Evolutionary conservation across 1,140 invertebrate genomes (phyloP), one percentile per base, ranked within the genome.

Genomic region (Coptotermes formosanus): DNA sequence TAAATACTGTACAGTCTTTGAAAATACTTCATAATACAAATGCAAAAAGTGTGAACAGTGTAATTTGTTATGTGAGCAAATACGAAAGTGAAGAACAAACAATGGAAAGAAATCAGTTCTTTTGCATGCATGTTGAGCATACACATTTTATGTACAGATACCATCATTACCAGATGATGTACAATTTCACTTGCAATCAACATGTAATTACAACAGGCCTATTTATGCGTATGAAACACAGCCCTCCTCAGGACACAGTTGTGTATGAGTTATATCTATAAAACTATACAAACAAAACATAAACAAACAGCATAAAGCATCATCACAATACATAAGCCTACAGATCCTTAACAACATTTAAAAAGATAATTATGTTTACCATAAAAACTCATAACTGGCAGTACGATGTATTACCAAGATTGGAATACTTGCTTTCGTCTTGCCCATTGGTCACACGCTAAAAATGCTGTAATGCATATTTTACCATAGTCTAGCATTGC

Each of bases 181-280:
- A 75, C 64, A 75, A 75, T n/a, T 8, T 12, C 8, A 30, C 8
- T 75, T 75, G 25, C n/a, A 30, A 75, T 30, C n/a, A 75, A 75
- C 64, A 75, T 30, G 64, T 75, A 75, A 25, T 75, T 75, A 75
- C 64, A 75, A 75, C n/a, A 14, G n/a, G 30, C n/a, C 25, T 75
- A 75, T 75, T 75, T 75, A 75, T 75, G n/a, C 64, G 30, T 75
- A 75, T n/a, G n/a, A n/a, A 75, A 75, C 64, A 75, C 64, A 75
- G 8, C n/a, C 7, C 64, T 9, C 25, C 64, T 75, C 64, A 75
- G 4, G 64, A 75, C 16, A 25, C 16, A 75, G n/a, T n/a, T 75
- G 64, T 11, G 64, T 25, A 9, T 8, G n/a, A 75, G 64, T 30
- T n/a, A 75, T 25, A 75, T 75, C 64, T 75, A 75, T 75, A 75